These are phyloP conservation scores for Cervus canadensis DNA, from an alignment of 2,113 vertebrate genomes.

Conservation along the genomic window DNA sequence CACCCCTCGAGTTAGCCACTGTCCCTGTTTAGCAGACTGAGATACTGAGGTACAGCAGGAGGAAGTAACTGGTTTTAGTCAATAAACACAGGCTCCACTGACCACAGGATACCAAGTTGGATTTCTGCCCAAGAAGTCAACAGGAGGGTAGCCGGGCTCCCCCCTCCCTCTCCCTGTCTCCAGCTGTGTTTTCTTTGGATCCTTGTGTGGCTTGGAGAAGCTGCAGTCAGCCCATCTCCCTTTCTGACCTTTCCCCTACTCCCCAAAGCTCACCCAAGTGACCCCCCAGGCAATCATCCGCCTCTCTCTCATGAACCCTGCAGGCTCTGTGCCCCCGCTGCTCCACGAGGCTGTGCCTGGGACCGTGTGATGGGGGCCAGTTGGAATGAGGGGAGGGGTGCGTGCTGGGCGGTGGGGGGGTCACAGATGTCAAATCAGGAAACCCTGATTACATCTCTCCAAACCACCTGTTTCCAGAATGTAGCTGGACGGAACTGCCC, in stretches of 20 bases:
- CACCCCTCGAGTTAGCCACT: neutral
- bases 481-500: neutral
- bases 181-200: conserved; percentile 65
- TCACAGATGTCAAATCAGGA: neutral
- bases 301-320: neutral
- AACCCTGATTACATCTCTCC: neutral
- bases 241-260: neutral
- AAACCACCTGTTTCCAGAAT: conserved; percentile 2
- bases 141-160: neutral
- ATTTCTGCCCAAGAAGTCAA: conserved; percentile 30
- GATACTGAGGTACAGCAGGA: neutral
- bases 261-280: neutral
- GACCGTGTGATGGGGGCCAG: neutral
- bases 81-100: neutral
- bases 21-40: neutral
- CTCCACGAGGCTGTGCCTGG: neutral
- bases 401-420: neutral
- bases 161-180: neutral
- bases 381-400: neutral
- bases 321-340: neutral
- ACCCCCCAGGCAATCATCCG: neutral
- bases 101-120: neutral
- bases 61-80: neutral
- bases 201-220: conserved; percentile 59
- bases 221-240: neutral